These are phyloP conservation scores for Lutraria lutraria DNA, from an alignment of 2,888 invertebrate genomes.

Conservation along the genomic window DNA sequence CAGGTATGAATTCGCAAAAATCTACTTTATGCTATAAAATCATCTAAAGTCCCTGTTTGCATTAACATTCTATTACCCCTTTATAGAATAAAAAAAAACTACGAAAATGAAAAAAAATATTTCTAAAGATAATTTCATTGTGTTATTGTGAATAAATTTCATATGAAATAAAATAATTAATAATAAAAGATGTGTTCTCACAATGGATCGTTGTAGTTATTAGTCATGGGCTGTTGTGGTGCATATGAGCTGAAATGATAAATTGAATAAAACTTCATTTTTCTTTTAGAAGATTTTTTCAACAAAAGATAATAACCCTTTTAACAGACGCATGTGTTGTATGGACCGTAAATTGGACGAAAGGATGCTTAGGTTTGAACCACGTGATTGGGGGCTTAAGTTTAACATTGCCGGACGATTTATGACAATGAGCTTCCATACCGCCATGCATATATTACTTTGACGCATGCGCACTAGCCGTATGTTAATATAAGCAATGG, in stretches of 20 bases:
- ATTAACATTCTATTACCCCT: too few relatives aligned
- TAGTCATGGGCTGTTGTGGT: slow-evolving; percentile 21
- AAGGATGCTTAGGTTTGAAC: neutral
- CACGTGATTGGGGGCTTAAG: neutral
- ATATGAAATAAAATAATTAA: neutral
- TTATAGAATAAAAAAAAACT: too few relatives aligned
- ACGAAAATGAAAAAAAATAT: too few relatives aligned
- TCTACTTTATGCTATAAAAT: too few relatives aligned
- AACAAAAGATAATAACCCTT: neutral
- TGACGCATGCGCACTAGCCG: neutral
- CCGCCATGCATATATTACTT: neutral
- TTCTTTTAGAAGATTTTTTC: neutral
- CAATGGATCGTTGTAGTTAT: slow-evolving; percentile 31
- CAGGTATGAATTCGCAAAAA: too few relatives aligned
- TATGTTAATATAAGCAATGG: neutral
- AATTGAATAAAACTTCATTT: neutral
- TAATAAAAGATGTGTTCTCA: neutral
- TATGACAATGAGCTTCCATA: neutral
- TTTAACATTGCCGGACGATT: neutral
- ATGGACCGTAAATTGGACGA: neutral
- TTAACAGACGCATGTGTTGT: neutral
- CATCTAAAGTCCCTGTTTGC: too few relatives aligned
- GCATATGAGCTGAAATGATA: slow-evolving; percentile 32
- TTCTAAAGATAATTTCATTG: too few relatives aligned
- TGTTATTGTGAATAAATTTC: too few relatives aligned